Evolutionary conservation across 1,140 invertebrate genomes (phyloP).

Genomic region (Chymomyza costata): DNA sequence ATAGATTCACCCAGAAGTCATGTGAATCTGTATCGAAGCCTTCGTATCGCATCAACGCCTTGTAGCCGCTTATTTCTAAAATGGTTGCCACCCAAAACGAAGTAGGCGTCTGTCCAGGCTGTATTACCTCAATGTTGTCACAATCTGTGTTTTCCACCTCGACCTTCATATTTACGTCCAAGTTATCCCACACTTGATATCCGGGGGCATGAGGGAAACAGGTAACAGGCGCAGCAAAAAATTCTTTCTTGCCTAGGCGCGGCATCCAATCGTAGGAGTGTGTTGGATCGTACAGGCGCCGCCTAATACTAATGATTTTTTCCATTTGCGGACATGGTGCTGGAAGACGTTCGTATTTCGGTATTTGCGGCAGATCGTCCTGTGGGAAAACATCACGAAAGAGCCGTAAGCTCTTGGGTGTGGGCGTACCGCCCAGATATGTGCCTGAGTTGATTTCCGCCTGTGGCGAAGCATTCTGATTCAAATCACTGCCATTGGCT

Average conservation of each 20-base stretch:
- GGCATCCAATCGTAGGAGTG: conserved; percentile 89
- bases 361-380: conserved; percentile 76
- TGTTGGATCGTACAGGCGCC: conserved; percentile 79
- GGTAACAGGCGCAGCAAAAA: conserved; percentile 90
- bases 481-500: conserved; percentile 28
- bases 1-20: conserved; percentile 97
- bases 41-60: conserved; percentile 94
- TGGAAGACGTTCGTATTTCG: conserved; percentile 69
- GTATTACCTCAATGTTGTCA: conserved; percentile 82
- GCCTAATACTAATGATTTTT: conserved; percentile 75
- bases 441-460: too few relatives aligned
- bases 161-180: conserved; percentile 95
- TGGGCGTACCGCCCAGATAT: conserved; percentile 15
- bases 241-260: conserved; percentile 84
- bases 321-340: conserved; percentile 75
- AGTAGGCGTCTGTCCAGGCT: conserved; percentile 81
- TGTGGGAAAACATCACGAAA: conserved; percentile 76
- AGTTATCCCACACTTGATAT: conserved; percentile 94
- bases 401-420: conserved; percentile 54
- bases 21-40: conserved; percentile 91
- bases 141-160: conserved; percentile 95
- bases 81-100: conserved; percentile 97
- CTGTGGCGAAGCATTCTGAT: too few relatives aligned
- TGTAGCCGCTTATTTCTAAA: conserved; percentile 92
- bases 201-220: conserved; percentile 95